phyloP scores from a whole-genome alignment of 2,113 vertebrate species.

The Lepisosteus oculatus region DNA sequence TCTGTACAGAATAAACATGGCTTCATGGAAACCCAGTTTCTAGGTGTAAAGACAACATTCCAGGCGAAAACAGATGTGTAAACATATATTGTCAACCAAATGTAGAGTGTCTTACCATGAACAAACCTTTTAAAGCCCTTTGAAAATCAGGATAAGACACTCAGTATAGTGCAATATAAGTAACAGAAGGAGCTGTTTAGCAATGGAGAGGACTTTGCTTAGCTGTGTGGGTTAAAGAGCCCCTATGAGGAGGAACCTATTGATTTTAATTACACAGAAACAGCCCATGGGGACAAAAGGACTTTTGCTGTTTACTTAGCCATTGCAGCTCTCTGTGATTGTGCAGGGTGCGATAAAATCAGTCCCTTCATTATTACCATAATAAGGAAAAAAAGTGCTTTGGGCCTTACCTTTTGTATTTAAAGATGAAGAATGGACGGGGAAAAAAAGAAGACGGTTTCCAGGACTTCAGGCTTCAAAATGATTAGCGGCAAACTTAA shows the following conservation, averaged over 20 bases:
- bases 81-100: neutral
- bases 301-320: conserved; percentile 90
- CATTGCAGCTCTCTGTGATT: conserved; percentile 73
- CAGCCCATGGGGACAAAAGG: conserved; percentile 89
- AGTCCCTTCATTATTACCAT: conserved; percentile 87
- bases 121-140: conserved; percentile 24
- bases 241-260: conserved; percentile 88
- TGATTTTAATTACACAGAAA: conserved; percentile 99
- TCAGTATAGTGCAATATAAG: conserved; percentile 25
- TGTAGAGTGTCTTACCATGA: neutral
- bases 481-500: neutral
- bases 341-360: conserved; percentile 92
- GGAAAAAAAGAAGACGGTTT: conserved; percentile 7
- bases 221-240: conserved; percentile 70
- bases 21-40: too few species aligned
- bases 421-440: conserved; percentile 42
- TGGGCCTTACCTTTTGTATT: conserved; percentile 65
- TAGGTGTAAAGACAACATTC: too few species aligned
- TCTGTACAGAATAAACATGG: too few species aligned
- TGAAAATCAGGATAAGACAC: conserved; percentile 11
- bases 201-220: conserved; percentile 41
- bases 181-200: conserved; percentile 31
- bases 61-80: too few species aligned
- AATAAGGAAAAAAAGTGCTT: conserved; percentile 82
- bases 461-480: neutral